Evolutionary conservation across 2,888 invertebrate genomes (phyloP).

Genomic region (Brachyptera risi): DNA sequence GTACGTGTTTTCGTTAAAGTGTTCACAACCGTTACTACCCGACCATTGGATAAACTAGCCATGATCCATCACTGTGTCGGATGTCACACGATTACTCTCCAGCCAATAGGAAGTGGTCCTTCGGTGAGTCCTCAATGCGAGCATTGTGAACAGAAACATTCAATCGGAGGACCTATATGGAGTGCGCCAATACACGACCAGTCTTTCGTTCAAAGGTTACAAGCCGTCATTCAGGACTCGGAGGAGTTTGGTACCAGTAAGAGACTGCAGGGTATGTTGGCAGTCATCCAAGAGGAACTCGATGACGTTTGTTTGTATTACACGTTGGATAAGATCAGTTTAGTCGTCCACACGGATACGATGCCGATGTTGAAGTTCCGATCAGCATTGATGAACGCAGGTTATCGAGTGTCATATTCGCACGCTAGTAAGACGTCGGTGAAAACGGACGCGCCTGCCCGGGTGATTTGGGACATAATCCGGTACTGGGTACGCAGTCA

Average conservation of each 20-base stretch:
- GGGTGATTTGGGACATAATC: constrained; percentile 88
- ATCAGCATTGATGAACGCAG: constrained; percentile 86
- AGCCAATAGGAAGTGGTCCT: constrained; percentile 70
- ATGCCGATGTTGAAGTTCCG: constrained; percentile 67
- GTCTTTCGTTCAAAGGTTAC: constrained; percentile 67
- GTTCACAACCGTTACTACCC: constrained; percentile 60
- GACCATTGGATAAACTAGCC: constrained; percentile 59
- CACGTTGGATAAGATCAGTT: constrained; percentile 70
- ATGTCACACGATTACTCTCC: constrained; percentile 75
- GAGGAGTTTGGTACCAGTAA: constrained; percentile 62
- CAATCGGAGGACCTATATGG: constrained; percentile 95
- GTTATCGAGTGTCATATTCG: constrained; percentile 86
- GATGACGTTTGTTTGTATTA: constrained; percentile 83
- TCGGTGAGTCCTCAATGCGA: constrained; percentile 62
- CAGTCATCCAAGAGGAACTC: constrained; percentile 79
- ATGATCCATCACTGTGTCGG: constrained; percentile 88
- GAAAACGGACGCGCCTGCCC: constrained; percentile 87
- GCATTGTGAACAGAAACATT: constrained; percentile 71
- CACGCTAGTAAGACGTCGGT: constrained; percentile 85
- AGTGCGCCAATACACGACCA: constrained; percentile 77
- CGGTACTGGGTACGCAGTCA: constrained; percentile 71
- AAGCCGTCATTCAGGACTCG: constrained; percentile 44
- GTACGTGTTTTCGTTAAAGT: constrained; percentile 89
- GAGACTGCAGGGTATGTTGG: constrained; percentile 75
- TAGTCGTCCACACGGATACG: constrained; percentile 64